phyloP scores from a whole-genome alignment of 2,113 vertebrate species.

The Melanerpes aurifrons region DNA sequence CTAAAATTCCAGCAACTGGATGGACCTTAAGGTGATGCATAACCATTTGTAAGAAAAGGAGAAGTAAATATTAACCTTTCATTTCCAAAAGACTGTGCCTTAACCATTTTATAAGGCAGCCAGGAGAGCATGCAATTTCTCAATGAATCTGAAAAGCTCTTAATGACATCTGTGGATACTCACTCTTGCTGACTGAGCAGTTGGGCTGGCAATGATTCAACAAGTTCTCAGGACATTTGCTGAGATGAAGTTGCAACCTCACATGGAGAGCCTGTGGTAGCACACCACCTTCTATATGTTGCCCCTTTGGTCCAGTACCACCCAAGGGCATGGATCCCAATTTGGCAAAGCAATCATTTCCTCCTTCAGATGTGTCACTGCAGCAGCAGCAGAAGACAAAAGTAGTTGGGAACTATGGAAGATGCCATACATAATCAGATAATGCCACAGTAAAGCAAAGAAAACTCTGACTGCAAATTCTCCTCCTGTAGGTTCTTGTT shows the following conservation, averaged over 20 bases:
- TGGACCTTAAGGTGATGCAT: not conserved
- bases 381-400: not conserved
- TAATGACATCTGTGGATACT: not conserved
- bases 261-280: not conserved
- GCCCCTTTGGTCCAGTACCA: not conserved
- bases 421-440: not conserved
- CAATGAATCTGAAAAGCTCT: not conserved
- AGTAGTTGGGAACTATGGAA: not conserved
- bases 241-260: not conserved
- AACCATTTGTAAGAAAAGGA: not conserved
- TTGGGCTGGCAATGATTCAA: not conserved
- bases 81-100: not conserved
- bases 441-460: not conserved
- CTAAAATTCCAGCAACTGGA: not conserved
- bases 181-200: not conserved
- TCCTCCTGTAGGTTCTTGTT: not conserved
- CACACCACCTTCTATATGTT: not conserved
- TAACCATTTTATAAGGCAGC: not conserved
- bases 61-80: not conserved
- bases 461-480: not conserved
- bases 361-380: not conserved
- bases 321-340: not conserved
- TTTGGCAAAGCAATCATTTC: not conserved
- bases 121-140: not conserved
- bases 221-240: not conserved